phyloP scores from a whole-genome alignment of 2,797 vertebrate species.

The Tangara arthus region DNA sequence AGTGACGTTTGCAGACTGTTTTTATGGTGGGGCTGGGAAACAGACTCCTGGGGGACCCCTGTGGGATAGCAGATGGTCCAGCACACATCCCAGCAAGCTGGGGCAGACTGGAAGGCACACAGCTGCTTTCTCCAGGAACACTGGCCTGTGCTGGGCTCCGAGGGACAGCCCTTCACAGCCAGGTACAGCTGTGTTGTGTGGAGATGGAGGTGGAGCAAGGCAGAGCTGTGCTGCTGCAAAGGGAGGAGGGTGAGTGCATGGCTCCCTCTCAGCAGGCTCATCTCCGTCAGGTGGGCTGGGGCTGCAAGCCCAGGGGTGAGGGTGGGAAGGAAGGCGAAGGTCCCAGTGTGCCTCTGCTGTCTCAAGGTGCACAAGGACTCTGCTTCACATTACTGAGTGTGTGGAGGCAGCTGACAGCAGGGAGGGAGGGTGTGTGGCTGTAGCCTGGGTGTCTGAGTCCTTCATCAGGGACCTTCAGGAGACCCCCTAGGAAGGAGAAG shows the following conservation, averaged over 20 bases:
- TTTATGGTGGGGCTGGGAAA: not conserved
- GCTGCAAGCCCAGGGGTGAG: not conserved
- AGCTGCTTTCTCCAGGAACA: accelerated
- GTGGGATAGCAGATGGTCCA: not conserved
- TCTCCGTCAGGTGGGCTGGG: not conserved
- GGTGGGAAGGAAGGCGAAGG: not conserved
- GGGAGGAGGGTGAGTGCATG: not conserved
- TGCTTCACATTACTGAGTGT: not conserved
- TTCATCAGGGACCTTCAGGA: not conserved
- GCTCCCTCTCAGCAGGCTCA: not conserved
- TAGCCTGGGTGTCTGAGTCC: not conserved
- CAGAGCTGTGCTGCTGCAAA: not conserved
- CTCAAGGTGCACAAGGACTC: accelerated
- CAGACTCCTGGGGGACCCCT: not conserved
- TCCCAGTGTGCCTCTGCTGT: not conserved
- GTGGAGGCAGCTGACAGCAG: not conserved
- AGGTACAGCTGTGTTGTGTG: accelerated
- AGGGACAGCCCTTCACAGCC: not conserved
- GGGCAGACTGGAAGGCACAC: not conserved
- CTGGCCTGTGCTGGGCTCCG: accelerated
- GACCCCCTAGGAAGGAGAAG: not conserved
- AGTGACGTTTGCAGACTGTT: not conserved
- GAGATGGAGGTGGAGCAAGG: not conserved
- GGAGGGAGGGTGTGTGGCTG: not conserved
- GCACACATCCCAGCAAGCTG: accelerated